These are phyloP conservation scores for Semotilus atromaculatus DNA, from an alignment of 2,797 vertebrate species.

Conservation along the genomic window DNA sequence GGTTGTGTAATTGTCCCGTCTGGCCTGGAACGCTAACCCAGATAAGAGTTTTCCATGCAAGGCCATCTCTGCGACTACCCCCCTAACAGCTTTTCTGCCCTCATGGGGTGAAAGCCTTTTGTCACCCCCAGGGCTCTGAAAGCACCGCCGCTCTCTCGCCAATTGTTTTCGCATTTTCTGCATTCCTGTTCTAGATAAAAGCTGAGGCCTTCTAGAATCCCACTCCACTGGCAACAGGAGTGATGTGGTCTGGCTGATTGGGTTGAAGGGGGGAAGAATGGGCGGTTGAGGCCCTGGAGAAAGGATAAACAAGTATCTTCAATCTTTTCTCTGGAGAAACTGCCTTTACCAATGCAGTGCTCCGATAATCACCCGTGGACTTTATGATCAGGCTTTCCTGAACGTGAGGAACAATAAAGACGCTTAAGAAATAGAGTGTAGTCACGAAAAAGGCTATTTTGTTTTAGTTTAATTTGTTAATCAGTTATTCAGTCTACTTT, in stretches of 20 bases:
- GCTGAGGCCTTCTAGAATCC: constrained; percentile 47
- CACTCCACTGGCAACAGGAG: constrained; percentile 56
- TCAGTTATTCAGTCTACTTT: neutral
- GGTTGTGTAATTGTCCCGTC: constrained; percentile 77
- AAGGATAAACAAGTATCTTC: neutral
- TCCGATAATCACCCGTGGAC: neutral
- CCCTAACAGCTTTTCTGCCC: constrained; percentile 53
- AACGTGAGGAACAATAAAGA: neutral
- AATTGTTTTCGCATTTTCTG: constrained; percentile 86
- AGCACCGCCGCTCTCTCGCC: constrained; percentile 71
- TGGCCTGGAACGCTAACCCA: constrained; percentile 79
- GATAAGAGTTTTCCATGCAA: constrained; percentile 69
- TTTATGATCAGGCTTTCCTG: neutral
- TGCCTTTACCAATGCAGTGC: neutral
- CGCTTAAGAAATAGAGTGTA: neutral
- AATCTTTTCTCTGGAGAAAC: neutral
- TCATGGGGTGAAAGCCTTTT: constrained; percentile 74
- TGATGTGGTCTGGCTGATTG: constrained; percentile 40
- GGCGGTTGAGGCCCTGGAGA: neutral
- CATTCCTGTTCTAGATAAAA: constrained; percentile 85
- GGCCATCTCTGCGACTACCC: constrained; percentile 51
- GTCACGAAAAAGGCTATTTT: no score
- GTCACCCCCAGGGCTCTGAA: constrained; percentile 80
- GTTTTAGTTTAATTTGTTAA: neutral
- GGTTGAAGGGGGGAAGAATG: neutral